Percentiles rank a stretch among this genome's conserved stretches.
phyloP scores from a whole-genome alignment of 2,888 invertebrate species.

The Bruchidius siliquastri region DNA sequence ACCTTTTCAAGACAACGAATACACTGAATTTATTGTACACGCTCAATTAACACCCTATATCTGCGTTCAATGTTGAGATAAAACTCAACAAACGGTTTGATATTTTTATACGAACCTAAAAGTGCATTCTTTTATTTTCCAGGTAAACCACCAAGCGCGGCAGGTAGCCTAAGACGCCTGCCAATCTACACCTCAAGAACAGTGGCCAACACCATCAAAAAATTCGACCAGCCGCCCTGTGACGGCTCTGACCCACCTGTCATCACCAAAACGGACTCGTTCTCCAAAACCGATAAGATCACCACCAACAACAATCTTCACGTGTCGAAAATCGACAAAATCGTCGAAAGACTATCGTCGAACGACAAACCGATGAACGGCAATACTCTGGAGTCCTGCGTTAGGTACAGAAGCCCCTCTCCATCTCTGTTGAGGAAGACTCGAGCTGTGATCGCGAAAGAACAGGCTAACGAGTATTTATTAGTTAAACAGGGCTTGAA shows the following conservation, averaged over 20 bases:
- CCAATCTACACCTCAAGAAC: conserved; percentile 37
- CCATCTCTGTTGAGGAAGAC: conserved; percentile 47
- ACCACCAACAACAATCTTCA: neutral
- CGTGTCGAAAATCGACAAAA: conserved; percentile 16
- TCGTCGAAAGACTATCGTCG: conserved; percentile 24
- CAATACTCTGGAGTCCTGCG: conserved; percentile 19
- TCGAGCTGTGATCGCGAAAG: conserved; percentile 46
- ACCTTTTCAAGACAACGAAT: too few relatives aligned
- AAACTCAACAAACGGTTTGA: too few relatives aligned
- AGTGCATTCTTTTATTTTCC: too few relatives aligned
- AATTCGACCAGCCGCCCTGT: conserved; percentile 36
- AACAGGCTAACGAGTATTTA: conserved; percentile 43
- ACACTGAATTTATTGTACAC: too few relatives aligned
- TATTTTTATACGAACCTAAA: too few relatives aligned
- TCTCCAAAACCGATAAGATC: neutral
- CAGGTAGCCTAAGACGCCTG: conserved; percentile 39
- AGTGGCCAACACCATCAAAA: conserved; percentile 41
- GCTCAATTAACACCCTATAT: too few relatives aligned
- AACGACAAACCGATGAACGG: conserved; percentile 3
- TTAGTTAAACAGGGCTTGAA: conserved; percentile 19
- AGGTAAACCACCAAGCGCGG: conserved; percentile 38
- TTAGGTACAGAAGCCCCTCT: conserved; percentile 46
- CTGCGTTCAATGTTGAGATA: too few relatives aligned
- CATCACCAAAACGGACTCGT: neutral
- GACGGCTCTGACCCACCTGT: conserved; percentile 8